These are phyloP conservation scores for Melanostigma gelatinosum DNA, from an alignment of 2,113 vertebrate genomes.

Conservation along the genomic window DNA sequence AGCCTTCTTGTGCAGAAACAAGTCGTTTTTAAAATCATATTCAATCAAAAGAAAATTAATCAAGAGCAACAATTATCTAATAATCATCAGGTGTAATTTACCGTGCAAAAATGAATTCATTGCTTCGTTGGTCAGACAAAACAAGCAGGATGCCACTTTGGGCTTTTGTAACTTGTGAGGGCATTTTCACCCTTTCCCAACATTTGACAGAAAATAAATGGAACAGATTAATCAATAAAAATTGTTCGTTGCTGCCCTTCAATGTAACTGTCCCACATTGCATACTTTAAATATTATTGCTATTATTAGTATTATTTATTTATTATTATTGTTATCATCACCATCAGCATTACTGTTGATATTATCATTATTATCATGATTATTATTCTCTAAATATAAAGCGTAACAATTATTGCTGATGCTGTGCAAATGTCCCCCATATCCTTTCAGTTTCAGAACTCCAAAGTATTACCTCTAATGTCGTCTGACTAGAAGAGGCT, in stretches of 20 bases:
- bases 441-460: not conserved
- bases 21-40: not conserved
- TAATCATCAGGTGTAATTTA: not conserved
- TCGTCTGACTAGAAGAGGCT: slow-evolving; percentile 7
- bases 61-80: not conserved
- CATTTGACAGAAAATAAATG: not conserved
- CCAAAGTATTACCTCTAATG: not conserved
- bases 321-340: too few relatives aligned
- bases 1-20: slow-evolving; percentile 3
- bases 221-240: not conserved
- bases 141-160: too few relatives aligned
- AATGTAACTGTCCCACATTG: not conserved
- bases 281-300: not conserved
- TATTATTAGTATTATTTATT: too few relatives aligned
- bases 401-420: not conserved
- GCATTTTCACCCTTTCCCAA: not conserved
- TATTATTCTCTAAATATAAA: slow-evolving; percentile 9
- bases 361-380: too few relatives aligned
- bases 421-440: not conserved
- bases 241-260: not conserved
- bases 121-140: not conserved
- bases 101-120: not conserved
- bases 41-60: not conserved
- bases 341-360: too few relatives aligned
- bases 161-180: not conserved